Conservation (phyloP, 2,797 vertebrate genomes). For the Myoxocephalus aenaeus region DNA sequence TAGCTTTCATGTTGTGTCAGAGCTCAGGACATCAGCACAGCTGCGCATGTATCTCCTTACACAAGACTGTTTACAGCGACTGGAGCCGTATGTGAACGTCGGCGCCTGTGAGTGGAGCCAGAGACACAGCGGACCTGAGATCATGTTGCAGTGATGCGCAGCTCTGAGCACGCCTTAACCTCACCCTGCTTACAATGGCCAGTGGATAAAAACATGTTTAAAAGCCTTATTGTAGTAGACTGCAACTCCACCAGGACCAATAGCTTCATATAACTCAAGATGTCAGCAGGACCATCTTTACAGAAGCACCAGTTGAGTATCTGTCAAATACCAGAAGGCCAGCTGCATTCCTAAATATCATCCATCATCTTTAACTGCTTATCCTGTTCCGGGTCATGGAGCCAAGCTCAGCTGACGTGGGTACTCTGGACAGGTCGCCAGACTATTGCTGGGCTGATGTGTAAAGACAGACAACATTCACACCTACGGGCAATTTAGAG, state of each 20-base stretch:
- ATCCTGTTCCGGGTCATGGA: no score
- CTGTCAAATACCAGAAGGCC: background rate
- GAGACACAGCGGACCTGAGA: slow-evolving; percentile 13
- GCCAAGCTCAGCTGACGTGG: no score
- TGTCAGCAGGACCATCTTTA: background rate
- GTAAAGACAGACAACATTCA: no score
- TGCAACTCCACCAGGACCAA: slow-evolving; percentile 23
- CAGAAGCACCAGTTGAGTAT: background rate
- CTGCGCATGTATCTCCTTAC: slow-evolving; percentile 31
- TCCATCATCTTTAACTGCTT: no score
- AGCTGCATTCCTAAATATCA: background rate
- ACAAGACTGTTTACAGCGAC: slow-evolving; percentile 14
- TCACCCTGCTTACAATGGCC: background rate
- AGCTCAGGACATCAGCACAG: background rate
- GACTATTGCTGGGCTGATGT: no score
- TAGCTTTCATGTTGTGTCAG: background rate
- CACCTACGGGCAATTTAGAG: background rate
- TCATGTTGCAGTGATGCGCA: slow-evolving; percentile 48
- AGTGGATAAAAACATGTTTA: background rate
- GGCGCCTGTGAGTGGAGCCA: slow-evolving; percentile 34
- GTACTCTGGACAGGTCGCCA: no score
- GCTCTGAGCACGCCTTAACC: slow-evolving; percentile 17
- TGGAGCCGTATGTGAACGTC: slow-evolving; percentile 19
- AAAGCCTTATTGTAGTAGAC: slow-evolving; percentile 3
- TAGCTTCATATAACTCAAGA: background rate